Percentiles rank a stretch among this genome's conserved stretches.
phyloP scores from a whole-genome alignment of 1,140 invertebrate species.

The Heliconius congener region DNA sequence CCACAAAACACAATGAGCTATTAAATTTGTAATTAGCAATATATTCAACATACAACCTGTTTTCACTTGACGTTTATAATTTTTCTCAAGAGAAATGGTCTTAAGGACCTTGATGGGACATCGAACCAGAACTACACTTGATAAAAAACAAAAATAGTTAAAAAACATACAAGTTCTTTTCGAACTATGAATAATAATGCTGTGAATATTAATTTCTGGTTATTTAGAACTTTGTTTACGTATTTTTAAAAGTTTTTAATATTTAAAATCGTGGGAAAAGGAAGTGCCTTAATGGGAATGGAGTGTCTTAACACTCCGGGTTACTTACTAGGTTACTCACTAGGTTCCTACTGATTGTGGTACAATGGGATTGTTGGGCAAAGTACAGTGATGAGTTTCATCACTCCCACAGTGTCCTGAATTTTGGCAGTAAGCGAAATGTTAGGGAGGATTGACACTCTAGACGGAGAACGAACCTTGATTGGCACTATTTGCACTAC shows the following conservation, averaged over 20 bases:
- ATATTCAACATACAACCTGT: conserved; percentile 37
- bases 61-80: conserved; percentile 53
- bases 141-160: conserved; percentile 37
- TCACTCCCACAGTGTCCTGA: too few relatives aligned
- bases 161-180: conserved; percentile 18
- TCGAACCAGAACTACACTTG: conserved; percentile 30
- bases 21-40: conserved; percentile 16
- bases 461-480: too few relatives aligned
- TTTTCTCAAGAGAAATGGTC: conserved; percentile 68
- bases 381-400: too few relatives aligned
- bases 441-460: too few relatives aligned
- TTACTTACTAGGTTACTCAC: too few relatives aligned
- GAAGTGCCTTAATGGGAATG: too few relatives aligned
- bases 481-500: too few relatives aligned
- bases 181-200: neutral
- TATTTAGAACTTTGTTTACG: neutral
- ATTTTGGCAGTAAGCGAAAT: too few relatives aligned
- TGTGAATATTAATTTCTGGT: neutral
- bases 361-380: too few relatives aligned
- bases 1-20: conserved; percentile 6
- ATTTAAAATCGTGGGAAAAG: too few relatives aligned
- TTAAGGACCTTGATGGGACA: conserved; percentile 54
- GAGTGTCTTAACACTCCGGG: too few relatives aligned
- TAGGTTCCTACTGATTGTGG: too few relatives aligned
- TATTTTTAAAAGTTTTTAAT: neutral